A percentile compares a stretch with the other conserved stretches of the same genome.
Evolutionary conservation across 1,140 invertebrate species (phyloP).

Genomic region (Heterodera schachtii): DNA sequence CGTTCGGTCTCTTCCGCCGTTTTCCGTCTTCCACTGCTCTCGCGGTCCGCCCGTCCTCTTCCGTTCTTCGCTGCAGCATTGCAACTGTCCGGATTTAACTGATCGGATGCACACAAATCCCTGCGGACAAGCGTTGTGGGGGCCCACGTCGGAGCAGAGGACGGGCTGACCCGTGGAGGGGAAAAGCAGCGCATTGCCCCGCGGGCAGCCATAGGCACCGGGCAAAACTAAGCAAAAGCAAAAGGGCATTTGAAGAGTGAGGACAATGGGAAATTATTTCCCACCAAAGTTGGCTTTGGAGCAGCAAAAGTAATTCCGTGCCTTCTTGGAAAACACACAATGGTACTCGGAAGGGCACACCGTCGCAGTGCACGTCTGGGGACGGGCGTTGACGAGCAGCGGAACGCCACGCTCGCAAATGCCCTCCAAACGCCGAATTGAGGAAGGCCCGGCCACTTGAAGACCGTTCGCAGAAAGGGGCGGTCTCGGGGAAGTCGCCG

Average conservation of each 20-base stretch:
- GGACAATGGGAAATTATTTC: background rate
- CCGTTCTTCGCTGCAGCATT: slow-evolving; percentile 53
- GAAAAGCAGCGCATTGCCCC: slow-evolving; percentile 57
- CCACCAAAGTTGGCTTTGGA: slow-evolving; percentile 55
- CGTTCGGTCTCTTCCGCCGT: background rate
- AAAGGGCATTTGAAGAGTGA: background rate
- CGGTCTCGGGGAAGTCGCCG: background rate
- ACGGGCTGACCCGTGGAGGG: slow-evolving; percentile 64
- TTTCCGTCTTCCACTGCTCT: too few relatives aligned
- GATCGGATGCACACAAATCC: slow-evolving; percentile 53
- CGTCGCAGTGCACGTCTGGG: slow-evolving; percentile 60
- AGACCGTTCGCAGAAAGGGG: background rate
- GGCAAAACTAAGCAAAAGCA: slow-evolving; percentile 42
- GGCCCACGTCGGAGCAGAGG: slow-evolving; percentile 39
- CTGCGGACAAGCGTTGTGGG: slow-evolving; percentile 53
- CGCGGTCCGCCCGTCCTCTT: slow-evolving; percentile 13
- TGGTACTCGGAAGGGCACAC: slow-evolving; percentile 50
- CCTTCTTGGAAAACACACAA: slow-evolving; percentile 58
- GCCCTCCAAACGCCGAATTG: slow-evolving; percentile 22
- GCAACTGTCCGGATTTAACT: slow-evolving; percentile 45
- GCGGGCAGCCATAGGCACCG: slow-evolving; percentile 58
- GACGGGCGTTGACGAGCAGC: slow-evolving; percentile 55
- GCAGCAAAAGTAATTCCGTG: slow-evolving; percentile 58
- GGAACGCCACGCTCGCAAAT: slow-evolving; percentile 59
- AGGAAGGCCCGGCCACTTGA: background rate